Conservation (phyloP, 1,140 invertebrate genomes). For the Drosophila melanogaster region Release_6_plus_ISO1_MT NT_033777.3:27502001-27502500, state of each 20-base stretch:
- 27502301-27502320: background rate
- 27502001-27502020: background rate
- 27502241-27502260: background rate
- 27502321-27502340: background rate
- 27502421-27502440: no score
- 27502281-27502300: background rate
- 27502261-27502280: background rate
- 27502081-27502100: background rate
- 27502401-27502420: no score
- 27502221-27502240: constrained; percentile 1
- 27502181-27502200: constrained; percentile 15
- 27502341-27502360: background rate
- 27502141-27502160: background rate
- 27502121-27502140: constrained; percentile 14
- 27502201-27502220: constrained; percentile 12
- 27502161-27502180: constrained; percentile 27
- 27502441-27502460: no score
- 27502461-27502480: background rate
- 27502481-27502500: background rate
- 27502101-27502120: constrained; percentile 25
- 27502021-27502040: background rate
- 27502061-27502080: constrained; percentile 14
- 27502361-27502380: no score
- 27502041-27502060: constrained; percentile 48
- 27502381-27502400: no score